Evolutionary conservation across 1,140 invertebrate species (phyloP).

Genomic region (Carposina sasakii): DNA sequence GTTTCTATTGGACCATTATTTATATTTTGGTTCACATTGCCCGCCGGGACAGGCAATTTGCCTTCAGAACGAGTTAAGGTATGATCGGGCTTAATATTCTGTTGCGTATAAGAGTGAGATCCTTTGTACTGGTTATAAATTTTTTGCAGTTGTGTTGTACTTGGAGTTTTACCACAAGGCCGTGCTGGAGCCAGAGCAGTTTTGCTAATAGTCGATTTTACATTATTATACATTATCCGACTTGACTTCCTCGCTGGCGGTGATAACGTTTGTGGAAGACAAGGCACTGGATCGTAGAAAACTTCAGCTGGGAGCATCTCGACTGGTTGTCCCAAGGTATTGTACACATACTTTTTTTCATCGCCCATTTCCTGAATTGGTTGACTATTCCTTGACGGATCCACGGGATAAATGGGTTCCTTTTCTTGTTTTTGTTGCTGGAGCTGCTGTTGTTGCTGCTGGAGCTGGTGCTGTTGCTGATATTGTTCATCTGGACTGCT

Average conservation of each 20-base stretch:
- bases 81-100: conserved; percentile 39
- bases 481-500: too few relatives aligned
- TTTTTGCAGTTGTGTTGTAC: conserved; percentile 50
- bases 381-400: conserved; percentile 31
- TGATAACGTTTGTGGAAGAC: conserved; percentile 48
- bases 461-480: neutral
- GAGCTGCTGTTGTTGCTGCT: too few relatives aligned
- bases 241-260: conserved; percentile 11
- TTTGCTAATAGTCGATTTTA: conserved; percentile 54
- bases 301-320: conserved; percentile 36
- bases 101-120: conserved; percentile 50
- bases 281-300: conserved; percentile 27
- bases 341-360: conserved; percentile 33
- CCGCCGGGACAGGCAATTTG: conserved; percentile 27
- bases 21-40: conserved; percentile 8
- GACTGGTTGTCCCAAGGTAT: conserved; percentile 54
- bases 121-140: conserved; percentile 59
- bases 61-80: conserved; percentile 48
- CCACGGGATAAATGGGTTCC: conserved; percentile 47
- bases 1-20: conserved; percentile 37
- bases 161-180: conserved; percentile 30
- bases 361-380: conserved; percentile 12
- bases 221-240: conserved; percentile 30
- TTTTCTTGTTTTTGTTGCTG: conserved; percentile 27
- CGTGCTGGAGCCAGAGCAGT: conserved; percentile 41